Evolutionary conservation across 2,113 vertebrate genomes (phyloP).

Genomic region (Xenus cinereus): DNA sequence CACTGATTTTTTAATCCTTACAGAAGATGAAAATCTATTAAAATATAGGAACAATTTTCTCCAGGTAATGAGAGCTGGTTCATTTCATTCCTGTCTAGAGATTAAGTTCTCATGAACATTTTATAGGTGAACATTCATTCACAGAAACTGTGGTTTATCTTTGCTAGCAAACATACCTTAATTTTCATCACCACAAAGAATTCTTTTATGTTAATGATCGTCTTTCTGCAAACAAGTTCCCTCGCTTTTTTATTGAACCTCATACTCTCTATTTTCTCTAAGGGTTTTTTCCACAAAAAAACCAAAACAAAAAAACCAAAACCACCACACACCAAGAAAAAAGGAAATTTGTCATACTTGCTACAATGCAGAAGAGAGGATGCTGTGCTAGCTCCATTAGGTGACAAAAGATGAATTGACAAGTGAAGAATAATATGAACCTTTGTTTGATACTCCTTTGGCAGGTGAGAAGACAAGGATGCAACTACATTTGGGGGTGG

Average conservation of each 20-base stretch:
- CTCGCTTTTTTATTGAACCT: background rate
- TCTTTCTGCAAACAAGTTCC: background rate
- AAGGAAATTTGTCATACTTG: background rate
- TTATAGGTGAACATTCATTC: background rate
- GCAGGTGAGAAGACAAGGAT: background rate
- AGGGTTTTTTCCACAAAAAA: background rate
- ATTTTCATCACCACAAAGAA: background rate
- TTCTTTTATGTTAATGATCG: background rate
- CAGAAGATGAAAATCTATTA: background rate
- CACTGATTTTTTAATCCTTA: background rate
- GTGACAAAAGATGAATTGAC: background rate
- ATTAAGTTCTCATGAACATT: background rate
- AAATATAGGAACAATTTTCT: background rate
- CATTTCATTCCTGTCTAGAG: background rate
- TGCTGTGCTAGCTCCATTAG: background rate
- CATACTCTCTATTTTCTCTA: background rate
- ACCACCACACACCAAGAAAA: background rate
- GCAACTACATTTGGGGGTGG: background rate
- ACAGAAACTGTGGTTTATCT: background rate
- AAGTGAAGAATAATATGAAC: background rate
- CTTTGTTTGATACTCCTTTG: background rate
- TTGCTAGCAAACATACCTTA: background rate
- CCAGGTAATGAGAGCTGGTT: background rate
- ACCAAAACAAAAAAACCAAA: no score
- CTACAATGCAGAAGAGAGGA: background rate